Percentiles rank a stretch among this genome's conserved stretches.
Conservation (phyloP, 2,888 invertebrate species). For the Caenorhabditis sulstoni region DNA sequence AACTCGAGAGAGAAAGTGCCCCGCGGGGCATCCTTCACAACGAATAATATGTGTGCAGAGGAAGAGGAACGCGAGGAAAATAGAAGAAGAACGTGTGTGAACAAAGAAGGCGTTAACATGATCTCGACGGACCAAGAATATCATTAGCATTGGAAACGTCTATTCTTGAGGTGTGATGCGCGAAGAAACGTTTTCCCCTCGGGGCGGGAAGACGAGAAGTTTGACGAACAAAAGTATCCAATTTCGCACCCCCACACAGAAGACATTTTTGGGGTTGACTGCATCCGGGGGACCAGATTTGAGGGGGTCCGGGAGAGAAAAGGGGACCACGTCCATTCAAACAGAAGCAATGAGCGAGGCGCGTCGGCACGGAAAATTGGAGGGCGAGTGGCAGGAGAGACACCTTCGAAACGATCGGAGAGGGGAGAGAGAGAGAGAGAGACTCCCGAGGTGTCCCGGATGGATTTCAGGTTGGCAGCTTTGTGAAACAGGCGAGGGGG, state of each 20-base stretch:
- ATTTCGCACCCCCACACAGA: conserved; percentile 32
- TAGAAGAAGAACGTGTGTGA: conserved; percentile 5
- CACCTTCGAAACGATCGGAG: neutral
- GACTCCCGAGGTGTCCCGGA: conserved; percentile 3
- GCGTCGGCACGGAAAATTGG: conserved; percentile 7
- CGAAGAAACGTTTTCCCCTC: neutral
- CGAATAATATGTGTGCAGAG: conserved; percentile 11
- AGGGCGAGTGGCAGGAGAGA: no score
- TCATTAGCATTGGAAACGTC: conserved; percentile 8
- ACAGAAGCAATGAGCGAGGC: conserved; percentile 12
- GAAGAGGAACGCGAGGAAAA: conserved; percentile 20
- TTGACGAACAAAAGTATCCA: conserved; percentile 15
- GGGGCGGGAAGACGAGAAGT: no score
- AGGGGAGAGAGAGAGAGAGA: neutral
- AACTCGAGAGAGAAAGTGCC: conserved; percentile 4
- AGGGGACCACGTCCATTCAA: conserved; percentile 8
- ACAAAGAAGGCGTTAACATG: conserved; percentile 14
- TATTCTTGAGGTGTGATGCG: neutral
- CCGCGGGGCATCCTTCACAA: conserved; percentile 2
- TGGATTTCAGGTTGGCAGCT: no score
- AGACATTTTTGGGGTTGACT: conserved; percentile 20
- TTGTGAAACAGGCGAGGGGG: no score
- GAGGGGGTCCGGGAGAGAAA: conserved; percentile 7
- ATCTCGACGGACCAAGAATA: conserved; percentile 11
- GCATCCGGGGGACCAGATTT: conserved; percentile 13